A percentile compares a stretch with the other conserved stretches of the same genome.
Evolutionary conservation across 2,113 vertebrate genomes (phyloP).

Genomic region (Hiodon alosoides): DNA sequence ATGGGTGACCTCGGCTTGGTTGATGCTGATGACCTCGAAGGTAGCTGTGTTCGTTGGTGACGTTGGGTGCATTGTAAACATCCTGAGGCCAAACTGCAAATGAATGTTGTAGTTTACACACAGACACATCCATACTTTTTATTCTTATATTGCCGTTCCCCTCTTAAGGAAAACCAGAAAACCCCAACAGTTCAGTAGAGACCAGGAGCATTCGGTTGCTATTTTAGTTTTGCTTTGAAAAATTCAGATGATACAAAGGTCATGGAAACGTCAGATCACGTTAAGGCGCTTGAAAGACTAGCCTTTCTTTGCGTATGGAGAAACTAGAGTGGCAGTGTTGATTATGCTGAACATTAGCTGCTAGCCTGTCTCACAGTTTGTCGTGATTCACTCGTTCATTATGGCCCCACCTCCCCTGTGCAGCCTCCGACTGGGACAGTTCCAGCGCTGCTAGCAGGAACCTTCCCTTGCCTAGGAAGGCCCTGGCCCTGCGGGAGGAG

Average conservation of each 20-base stretch:
- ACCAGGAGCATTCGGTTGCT: background rate
- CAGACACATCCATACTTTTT: background rate
- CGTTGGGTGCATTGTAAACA: background rate
- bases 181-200: too few relatives aligned
- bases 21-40: conserved; percentile 66
- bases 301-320: too few relatives aligned
- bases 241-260: too few relatives aligned
- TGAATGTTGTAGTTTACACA: background rate
- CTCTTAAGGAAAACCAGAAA: conserved; percentile 9
- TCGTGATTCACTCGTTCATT: background rate
- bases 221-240: too few relatives aligned
- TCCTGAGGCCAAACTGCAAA: too few relatives aligned
- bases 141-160: conserved; percentile 13
- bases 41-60: conserved; percentile 43
- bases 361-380: too few relatives aligned
- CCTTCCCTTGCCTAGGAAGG: conserved; percentile 34
- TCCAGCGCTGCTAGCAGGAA: conserved; percentile 51
- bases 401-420: background rate
- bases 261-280: too few relatives aligned
- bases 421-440: conserved; percentile 68
- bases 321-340: too few relatives aligned
- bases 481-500: conserved; percentile 38
- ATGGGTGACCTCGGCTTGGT: conserved; percentile 72
- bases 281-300: too few relatives aligned
- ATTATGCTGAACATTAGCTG: too few relatives aligned